Base-by-base conservation (phyloP, 2,797 vertebrate genomes). In the Argya squamiceps region DNA sequence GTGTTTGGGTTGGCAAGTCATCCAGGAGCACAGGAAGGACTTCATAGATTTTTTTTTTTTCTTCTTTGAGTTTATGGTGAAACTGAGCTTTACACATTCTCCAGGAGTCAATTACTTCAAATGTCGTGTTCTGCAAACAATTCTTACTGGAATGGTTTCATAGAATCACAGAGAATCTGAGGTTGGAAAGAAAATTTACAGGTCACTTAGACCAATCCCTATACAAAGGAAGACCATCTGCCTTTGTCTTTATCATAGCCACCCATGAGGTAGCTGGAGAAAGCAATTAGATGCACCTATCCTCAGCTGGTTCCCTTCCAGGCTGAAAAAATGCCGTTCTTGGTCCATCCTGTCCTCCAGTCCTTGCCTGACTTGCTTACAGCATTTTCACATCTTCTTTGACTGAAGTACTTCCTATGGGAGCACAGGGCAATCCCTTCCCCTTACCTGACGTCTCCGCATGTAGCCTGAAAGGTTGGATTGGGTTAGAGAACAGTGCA, bases 1-100 rank as follows among this genome's bases (percentile, higher is more conserved):
- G 80, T 90, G 44, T 95, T 97, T 94, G 56, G 32, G 14, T 95
- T 94, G 94, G 95, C 83, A 94, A 94, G 47, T 53, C 32, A 50
- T 22, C 20, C 88, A 52, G 52, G 91, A 47, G 43, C 47, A 70
- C 67, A 67, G 41, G 63, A 86, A 93, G 30, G 70, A 79, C 68
- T 90, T 84, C 2, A 30, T 27, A 93, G 76, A 79, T 27, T 34
- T 36, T 19, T 13, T 17, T n/a, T 58, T 17, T 58, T 62, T 70
- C 68, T 11, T 3, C 22, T 62, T 56, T 17, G 19, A 69, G 21
- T 58, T 91, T 53, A 36, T 53, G 56, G 64, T 77, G 36, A 88
- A 93, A 84, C 10, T 1, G 6, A 92, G n/a, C 46, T 92, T 80
- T 71, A 32, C 47, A 19, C 56, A 16, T 64, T 88, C 32, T 91